phyloP scores from a whole-genome alignment of 92 coral and sea anemone genomes.

The Montipora capitata region DNA sequence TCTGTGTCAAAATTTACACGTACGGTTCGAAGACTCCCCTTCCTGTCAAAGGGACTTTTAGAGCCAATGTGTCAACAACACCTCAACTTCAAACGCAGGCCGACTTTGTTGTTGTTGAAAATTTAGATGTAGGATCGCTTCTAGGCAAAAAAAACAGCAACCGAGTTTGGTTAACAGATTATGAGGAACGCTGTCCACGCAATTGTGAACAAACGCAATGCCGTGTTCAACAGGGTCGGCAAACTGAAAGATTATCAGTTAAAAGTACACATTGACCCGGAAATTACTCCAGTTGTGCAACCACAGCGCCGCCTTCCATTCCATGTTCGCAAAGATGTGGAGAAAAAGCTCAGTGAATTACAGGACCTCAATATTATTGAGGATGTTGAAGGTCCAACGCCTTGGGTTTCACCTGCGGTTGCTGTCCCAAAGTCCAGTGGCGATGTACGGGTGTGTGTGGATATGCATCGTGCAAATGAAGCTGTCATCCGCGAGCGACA shows the following conservation, averaged over 20 bases:
- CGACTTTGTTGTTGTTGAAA: slow-evolving; percentile 47
- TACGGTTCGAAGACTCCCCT: no score
- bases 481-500: slow-evolving; percentile 5
- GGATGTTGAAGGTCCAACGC: neutral
- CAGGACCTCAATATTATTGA: neutral
- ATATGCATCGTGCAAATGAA: slow-evolving; percentile 19
- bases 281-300: neutral
- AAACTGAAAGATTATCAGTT: neutral
- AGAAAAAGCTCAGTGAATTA: neutral
- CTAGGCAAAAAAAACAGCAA: slow-evolving; percentile 54
- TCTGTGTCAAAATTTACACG: no score
- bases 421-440: neutral
- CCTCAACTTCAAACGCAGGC: neutral
- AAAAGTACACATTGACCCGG: no score
- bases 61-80: no score
- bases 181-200: neutral
- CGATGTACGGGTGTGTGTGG: neutral
- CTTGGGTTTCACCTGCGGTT: neutral
- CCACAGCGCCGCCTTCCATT: neutral
- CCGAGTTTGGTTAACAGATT: slow-evolving; percentile 13
- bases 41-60: slow-evolving; percentile 14
- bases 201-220: neutral
- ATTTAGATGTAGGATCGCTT: slow-evolving; percentile 42
- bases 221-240: neutral
- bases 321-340: neutral